Conservation (phyloP, 1,140 invertebrate genomes). For the Eumeta japonica region DNA sequence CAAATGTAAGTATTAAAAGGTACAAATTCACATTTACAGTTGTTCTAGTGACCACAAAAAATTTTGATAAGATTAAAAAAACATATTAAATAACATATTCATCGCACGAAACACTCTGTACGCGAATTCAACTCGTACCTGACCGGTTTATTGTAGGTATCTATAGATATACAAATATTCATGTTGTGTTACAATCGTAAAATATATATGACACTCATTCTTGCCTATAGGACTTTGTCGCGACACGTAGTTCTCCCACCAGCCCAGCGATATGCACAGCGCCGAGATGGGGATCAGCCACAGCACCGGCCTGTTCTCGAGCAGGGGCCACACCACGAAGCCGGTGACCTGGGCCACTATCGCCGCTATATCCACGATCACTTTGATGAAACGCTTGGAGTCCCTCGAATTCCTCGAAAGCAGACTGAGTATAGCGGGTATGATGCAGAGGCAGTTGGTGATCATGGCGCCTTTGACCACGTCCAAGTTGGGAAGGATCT, state of each 20-base stretch:
- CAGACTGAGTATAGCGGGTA: constrained; percentile 72
- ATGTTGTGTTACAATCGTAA: no score
- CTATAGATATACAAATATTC: no score
- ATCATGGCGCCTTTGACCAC: constrained; percentile 91
- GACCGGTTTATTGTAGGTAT: no score
- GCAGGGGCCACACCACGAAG: constrained; percentile 85
- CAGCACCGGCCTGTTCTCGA: constrained; percentile 67
- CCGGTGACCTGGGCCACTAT: constrained; percentile 84
- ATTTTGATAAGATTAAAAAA: no score
- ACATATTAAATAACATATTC: no score
- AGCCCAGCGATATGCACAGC: constrained; percentile 84
- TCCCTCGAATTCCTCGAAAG: constrained; percentile 78
- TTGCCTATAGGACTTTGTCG: constrained; percentile 74
- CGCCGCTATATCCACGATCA: constrained; percentile 79
- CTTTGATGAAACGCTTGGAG: constrained; percentile 75
- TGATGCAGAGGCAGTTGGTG: constrained; percentile 88
- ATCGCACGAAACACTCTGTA: no score
- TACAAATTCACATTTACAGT: no score
- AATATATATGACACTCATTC: constrained; percentile 11
- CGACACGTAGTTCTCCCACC: constrained; percentile 97
- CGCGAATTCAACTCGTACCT: no score
- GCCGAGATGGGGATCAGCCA: constrained; percentile 85
- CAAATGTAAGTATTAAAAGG: no score
- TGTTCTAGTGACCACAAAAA: no score
- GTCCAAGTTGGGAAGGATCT: constrained; percentile 86